Percentiles rank a stretch among this genome's conserved stretches.
phyloP scores from a whole-genome alignment of 2,797 vertebrate species.

The Craterocephalus amniculus region DNA sequence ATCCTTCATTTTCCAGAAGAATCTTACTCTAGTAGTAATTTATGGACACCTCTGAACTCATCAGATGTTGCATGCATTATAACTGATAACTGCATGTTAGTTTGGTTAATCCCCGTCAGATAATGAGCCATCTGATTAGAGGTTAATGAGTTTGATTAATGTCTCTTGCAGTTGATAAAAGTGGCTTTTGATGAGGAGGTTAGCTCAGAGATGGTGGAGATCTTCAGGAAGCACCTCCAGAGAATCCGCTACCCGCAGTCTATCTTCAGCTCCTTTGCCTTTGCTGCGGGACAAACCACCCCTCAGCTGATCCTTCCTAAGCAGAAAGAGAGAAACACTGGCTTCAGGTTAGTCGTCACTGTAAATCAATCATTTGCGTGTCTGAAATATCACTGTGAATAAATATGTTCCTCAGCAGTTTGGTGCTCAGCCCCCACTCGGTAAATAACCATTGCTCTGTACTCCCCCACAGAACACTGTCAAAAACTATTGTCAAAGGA shows the following conservation, averaged over 20 bases:
- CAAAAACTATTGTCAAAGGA: slow-evolving; percentile 96
- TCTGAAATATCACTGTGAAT: slow-evolving; percentile 14
- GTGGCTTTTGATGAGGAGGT: slow-evolving; percentile 99
- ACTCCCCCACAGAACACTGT: slow-evolving; percentile 87
- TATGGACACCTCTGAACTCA: neutral
- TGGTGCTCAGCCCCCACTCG: slow-evolving; percentile 2
- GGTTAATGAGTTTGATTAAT: neutral
- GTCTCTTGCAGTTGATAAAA: slow-evolving; percentile 89
- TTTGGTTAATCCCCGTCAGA: too few relatives aligned
- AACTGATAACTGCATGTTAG: neutral
- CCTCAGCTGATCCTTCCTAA: slow-evolving; percentile 95
- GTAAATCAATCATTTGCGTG: neutral
- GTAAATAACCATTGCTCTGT: slow-evolving; percentile 27
- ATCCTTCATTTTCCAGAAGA: neutral
- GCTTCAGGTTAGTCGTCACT: slow-evolving; percentile 87
- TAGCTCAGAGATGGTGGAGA: slow-evolving; percentile 94
- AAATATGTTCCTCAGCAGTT: neutral
- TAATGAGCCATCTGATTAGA: neutral
- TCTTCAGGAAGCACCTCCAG: slow-evolving; percentile 96
- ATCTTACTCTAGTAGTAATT: neutral
- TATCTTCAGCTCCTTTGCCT: slow-evolving; percentile 95
- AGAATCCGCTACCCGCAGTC: slow-evolving; percentile 97
- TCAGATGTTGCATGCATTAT: neutral
- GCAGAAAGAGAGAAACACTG: slow-evolving; percentile 97
- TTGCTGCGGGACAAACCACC: slow-evolving; percentile 91